Evolutionary conservation across 2,797 vertebrate genomes (phyloP), one percentile per base, ranked within the genome.

Genomic region (Dendrocincla tyrannina): DNA sequence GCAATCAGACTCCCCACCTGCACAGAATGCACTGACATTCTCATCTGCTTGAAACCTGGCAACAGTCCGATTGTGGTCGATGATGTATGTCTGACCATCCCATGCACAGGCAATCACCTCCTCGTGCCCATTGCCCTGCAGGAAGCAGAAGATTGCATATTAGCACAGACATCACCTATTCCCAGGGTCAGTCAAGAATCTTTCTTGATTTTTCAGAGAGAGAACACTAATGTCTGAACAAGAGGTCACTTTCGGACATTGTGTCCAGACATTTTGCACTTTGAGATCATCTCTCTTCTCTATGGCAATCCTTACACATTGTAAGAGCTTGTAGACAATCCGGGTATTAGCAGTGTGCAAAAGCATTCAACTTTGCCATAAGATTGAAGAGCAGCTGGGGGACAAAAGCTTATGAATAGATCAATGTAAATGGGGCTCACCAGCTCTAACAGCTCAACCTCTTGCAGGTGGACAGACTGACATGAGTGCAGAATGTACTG

Each of bases 61-160:
- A 0, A 99, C 99, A 0, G 98, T 99, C 56, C 99, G 98, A 35
- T 98, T 98, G 94, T 99, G 99, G 97, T 99, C 99, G 0, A 99
- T 99, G 94, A 99, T 99, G 89, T 99, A 99, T 0, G 99, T 99
- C 95, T 99, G 99, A 27, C 99, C 99, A 0, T 99, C 99, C 99
- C 99, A 99, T 4, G 99, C 99, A 62, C 99, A 99, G 4, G 99
- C 99, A 5, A 99, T 98, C 91, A 99, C 99, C 95, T 99, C 99
- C 92, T 99, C 99, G 1, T 98, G 98, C 49, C 99, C 99, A 6
- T 99, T 99, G 39, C 99, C 99, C 99, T 99, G 96, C 47, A 97
- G 80, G 52, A 95, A 67, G 35, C 70, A 5, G 2, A 47, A 67
- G 49, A 63, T 0, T 3, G 6, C 4, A 2, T 3, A 46, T 95